A percentile compares a stretch with the other conserved stretches of the same genome.
Conservation (phyloP, 2,797 vertebrate species). For the Antennarius maculatus region DNA sequence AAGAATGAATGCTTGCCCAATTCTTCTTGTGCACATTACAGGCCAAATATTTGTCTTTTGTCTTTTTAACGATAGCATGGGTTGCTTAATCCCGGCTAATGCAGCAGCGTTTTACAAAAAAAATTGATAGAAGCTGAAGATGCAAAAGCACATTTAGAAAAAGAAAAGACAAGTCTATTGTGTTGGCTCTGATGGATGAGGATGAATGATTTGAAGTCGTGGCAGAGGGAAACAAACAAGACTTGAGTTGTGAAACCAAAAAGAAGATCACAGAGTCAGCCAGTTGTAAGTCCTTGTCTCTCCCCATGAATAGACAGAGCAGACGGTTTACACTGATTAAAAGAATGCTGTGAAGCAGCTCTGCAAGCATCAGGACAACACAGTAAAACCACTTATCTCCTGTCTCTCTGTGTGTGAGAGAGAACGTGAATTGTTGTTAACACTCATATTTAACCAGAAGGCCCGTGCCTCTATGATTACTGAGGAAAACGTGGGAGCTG, state of each 20-base stretch:
- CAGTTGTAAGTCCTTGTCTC: constrained; percentile 48
- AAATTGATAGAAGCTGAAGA: neutral
- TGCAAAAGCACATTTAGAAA: constrained; percentile 11
- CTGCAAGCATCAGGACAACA: constrained; percentile 16
- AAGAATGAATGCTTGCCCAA: neutral
- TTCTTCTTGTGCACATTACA: neutral
- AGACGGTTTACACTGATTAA: constrained; percentile 17
- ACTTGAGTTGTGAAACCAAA: constrained; percentile 58
- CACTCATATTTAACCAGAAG: constrained; percentile 20
- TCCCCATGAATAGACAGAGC: constrained; percentile 39
- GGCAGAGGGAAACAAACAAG: constrained; percentile 47
- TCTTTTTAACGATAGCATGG: constrained; percentile 16
- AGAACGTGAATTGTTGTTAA: constrained; percentile 7
- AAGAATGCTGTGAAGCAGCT: constrained; percentile 1
- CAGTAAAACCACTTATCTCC: neutral
- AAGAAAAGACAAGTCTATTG: constrained; percentile 1
- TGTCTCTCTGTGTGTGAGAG: neutral
- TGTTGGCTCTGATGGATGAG: constrained; percentile 23
- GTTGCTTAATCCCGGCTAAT: constrained; percentile 16
- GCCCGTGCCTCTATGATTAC: constrained; percentile 4
- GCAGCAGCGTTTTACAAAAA: constrained; percentile 19
- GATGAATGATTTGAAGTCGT: constrained; percentile 38
- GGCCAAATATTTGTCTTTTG: constrained; percentile 19
- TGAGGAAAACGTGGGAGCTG: constrained; percentile 39
- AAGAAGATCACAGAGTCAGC: constrained; percentile 59